These are phyloP conservation scores for Catocala fraxini DNA, from an alignment of 2,888 invertebrate species.

Conservation along the genomic window DNA sequence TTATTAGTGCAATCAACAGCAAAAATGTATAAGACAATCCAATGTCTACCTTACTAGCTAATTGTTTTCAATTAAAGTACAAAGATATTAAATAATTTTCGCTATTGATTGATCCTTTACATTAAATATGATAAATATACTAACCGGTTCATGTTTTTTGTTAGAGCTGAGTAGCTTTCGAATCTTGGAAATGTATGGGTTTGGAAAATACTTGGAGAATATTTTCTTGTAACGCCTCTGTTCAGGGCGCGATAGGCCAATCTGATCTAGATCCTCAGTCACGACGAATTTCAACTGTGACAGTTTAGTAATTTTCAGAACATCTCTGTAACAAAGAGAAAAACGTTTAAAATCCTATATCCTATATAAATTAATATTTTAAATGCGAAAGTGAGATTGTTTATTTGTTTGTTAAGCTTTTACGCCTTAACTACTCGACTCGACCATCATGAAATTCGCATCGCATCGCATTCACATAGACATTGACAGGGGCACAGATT, in stretches of 20 bases:
- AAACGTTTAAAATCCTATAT: conserved; percentile 5
- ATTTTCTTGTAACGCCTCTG: conserved; percentile 97
- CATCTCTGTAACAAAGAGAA: conserved; percentile 89
- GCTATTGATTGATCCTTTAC: no score
- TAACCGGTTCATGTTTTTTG: conserved; percentile 85
- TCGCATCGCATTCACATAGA: no score
- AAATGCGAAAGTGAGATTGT: neutral
- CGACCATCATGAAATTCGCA: no score
- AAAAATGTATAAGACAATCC: no score
- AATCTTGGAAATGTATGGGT: conserved; percentile 96
- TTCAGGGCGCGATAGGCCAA: conserved; percentile 98
- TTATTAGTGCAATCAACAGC: no score
- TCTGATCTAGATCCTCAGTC: conserved; percentile 95
- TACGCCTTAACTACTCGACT: no score
- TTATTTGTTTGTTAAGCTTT: no score
- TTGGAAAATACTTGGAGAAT: conserved; percentile 97
- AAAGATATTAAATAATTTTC: no score
- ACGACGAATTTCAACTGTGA: conserved; percentile 97
- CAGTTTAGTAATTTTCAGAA: conserved; percentile 95
- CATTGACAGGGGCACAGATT: no score
- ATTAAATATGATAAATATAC: conserved; percentile 34
- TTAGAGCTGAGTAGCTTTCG: conserved; percentile 92
- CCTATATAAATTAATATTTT: neutral
- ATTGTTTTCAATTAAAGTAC: no score
- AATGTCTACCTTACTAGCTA: no score